phyloP scores from a whole-genome alignment of 2,888 invertebrate genomes.

The Drosophila nigricruria region DNA sequence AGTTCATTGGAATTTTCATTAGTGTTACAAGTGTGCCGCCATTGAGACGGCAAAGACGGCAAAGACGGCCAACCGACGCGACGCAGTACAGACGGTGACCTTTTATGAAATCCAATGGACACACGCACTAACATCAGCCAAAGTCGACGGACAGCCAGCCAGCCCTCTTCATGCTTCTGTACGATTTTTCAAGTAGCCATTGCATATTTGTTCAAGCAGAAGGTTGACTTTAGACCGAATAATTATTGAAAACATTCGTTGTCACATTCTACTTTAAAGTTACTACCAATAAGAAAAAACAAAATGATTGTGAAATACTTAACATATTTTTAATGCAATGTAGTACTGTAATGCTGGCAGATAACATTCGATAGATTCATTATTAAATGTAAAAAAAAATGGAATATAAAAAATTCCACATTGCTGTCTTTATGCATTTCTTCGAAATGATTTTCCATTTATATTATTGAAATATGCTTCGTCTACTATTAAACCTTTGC shows the following conservation, averaged over 20 bases:
- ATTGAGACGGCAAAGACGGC: slow-evolving; percentile 66
- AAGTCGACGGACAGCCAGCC: slow-evolving; percentile 1
- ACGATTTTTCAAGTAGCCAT: slow-evolving; percentile 39
- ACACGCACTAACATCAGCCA: slow-evolving; percentile 41
- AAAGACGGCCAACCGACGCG: slow-evolving; percentile 30
- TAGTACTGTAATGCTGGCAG: neutral
- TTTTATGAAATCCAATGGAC: slow-evolving; percentile 50
- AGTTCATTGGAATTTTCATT: slow-evolving; percentile 78
- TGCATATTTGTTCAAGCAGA: slow-evolving; percentile 36
- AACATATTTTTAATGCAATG: too few relatives aligned
- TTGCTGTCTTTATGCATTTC: too few relatives aligned
- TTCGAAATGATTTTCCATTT: neutral
- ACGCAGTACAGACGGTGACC: slow-evolving; percentile 47
- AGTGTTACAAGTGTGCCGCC: slow-evolving; percentile 75
- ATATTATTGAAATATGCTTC: neutral
- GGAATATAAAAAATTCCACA: too few relatives aligned
- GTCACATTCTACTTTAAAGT: neutral
- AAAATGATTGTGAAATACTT: too few relatives aligned
- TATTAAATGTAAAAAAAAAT: too few relatives aligned
- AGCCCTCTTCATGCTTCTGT: slow-evolving; percentile 1
- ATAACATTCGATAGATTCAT: too few relatives aligned
- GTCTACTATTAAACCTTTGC: neutral
- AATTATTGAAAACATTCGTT: slow-evolving; percentile 6
- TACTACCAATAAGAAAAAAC: neutral
- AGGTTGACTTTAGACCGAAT: slow-evolving; percentile 1